phyloP scores from a whole-genome alignment of 2,797 vertebrate genomes.

The Sebastes kiyomatsui region DNA sequence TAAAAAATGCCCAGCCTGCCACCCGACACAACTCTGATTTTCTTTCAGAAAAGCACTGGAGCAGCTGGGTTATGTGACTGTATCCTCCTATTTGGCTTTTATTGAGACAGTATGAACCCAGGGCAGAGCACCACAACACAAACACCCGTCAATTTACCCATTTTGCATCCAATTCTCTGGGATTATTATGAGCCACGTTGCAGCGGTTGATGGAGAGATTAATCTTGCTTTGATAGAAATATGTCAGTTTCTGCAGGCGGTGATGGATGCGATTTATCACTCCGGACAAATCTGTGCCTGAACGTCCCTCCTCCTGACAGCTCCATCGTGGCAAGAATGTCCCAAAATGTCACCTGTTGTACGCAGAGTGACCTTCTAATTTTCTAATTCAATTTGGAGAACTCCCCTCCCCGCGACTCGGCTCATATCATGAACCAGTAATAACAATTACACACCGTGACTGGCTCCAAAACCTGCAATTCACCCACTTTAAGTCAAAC shows the following conservation, averaged over 20 bases:
- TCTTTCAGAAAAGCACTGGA: not conserved
- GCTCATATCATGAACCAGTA: constrained; percentile 82
- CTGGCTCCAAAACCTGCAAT: constrained; percentile 93
- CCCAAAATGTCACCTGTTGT: constrained; percentile 93
- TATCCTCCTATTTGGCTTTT: constrained; percentile 19
- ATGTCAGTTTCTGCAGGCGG: constrained; percentile 82
- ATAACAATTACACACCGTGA: constrained; percentile 90
- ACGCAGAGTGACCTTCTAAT: constrained; percentile 79
- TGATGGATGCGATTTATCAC: constrained; percentile 94
- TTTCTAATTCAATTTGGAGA: constrained; percentile 82
- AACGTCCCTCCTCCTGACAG: constrained; percentile 79
- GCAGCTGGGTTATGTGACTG: constrained; percentile 17
- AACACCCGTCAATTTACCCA: constrained; percentile 63
- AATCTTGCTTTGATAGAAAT: constrained; percentile 93
- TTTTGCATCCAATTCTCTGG: constrained; percentile 83
- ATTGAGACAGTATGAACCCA: constrained; percentile 5
- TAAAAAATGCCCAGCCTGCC: not conserved
- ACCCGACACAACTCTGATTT: not conserved
- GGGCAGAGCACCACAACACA: constrained; percentile 50
- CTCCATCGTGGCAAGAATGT: constrained; percentile 79
- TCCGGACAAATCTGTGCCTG: constrained; percentile 85
- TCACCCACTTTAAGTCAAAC: constrained; percentile 91
- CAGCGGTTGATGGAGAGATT: constrained; percentile 89
- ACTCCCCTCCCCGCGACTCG: constrained; percentile 55
- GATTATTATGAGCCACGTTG: constrained; percentile 86